phyloP scores from a whole-genome alignment of 2,888 invertebrate species.

The Dryomyza anilis region DNA sequence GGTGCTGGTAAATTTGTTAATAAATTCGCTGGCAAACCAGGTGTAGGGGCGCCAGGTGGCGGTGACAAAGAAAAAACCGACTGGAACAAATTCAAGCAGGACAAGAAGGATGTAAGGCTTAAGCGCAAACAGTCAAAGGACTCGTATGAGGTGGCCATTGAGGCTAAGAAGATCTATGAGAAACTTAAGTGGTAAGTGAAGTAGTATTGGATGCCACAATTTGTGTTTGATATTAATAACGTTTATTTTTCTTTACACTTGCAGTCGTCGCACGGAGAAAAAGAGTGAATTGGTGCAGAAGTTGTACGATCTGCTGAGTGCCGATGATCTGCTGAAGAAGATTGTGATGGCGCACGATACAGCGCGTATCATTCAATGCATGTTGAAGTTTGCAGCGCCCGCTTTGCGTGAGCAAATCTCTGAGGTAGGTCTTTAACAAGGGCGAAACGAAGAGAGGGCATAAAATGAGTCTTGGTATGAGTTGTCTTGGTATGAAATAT shows the following conservation, averaged over 20 bases:
- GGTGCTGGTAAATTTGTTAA: constrained; percentile 12
- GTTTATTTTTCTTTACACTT: constrained; percentile 1
- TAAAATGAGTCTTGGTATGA: too few relatives aligned
- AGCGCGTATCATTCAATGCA: constrained; percentile 85
- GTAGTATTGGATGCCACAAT: background rate
- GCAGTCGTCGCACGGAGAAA: constrained; percentile 47
- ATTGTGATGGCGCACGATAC: constrained; percentile 85
- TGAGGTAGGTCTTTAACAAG: constrained; percentile 58
- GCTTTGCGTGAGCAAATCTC: constrained; percentile 72
- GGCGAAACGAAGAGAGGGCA: too few relatives aligned
- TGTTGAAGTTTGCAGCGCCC: constrained; percentile 74
- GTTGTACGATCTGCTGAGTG: constrained; percentile 68
- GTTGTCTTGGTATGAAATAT: too few relatives aligned
- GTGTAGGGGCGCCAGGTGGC: constrained; percentile 19
- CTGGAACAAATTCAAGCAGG: constrained; percentile 77
- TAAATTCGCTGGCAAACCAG: constrained; percentile 31
- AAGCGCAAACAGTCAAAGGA: constrained; percentile 67
- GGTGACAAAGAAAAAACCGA: constrained; percentile 65
- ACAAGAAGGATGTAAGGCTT: constrained; percentile 73
- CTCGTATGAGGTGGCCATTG: constrained; percentile 64
- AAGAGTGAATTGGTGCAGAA: constrained; percentile 64
- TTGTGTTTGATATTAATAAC: background rate
- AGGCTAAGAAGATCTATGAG: constrained; percentile 69
- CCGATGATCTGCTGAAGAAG: constrained; percentile 66
- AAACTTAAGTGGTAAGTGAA: constrained; percentile 58